These are phyloP conservation scores for Podarcis siculus DNA, from an alignment of 2,797 vertebrate species.

Conservation along the genomic window DNA sequence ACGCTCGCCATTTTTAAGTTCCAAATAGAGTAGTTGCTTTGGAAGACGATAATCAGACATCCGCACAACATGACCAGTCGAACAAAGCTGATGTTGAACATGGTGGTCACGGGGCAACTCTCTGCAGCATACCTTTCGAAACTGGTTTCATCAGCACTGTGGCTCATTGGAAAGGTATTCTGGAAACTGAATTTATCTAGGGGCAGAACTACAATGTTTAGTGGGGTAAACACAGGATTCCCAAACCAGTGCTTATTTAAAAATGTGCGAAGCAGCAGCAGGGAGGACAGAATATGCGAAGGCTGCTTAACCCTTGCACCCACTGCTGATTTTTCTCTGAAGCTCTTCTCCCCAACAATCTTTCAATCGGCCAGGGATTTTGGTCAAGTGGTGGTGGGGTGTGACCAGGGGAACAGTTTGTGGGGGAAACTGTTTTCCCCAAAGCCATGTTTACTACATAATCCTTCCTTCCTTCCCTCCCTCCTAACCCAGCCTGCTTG, in stretches of 20 bases:
- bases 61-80: no score
- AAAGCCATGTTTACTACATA: no score
- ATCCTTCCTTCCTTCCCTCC: background rate
- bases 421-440: no score
- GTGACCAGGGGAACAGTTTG: no score
- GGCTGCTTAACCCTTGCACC: background rate
- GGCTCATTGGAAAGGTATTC: background rate
- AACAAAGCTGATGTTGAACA: no score
- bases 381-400: no score
- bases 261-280: background rate
- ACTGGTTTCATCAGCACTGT: background rate
- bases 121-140: background rate
- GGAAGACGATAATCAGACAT: no score
- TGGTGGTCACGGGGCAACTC: background rate
- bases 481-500: background rate
- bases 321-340: background rate
- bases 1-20: no score
- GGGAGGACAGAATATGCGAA: background rate
- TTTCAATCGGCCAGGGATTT: no score
- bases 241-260: background rate
- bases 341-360: background rate
- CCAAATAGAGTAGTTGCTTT: no score
- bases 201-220: background rate
- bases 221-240: background rate
- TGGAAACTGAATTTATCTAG: background rate